Percentiles rank a stretch among this genome's conserved stretches.
Evolutionary conservation across 2,797 vertebrate genomes (phyloP).

Genomic region (Lycodopsis pacificus): DNA sequence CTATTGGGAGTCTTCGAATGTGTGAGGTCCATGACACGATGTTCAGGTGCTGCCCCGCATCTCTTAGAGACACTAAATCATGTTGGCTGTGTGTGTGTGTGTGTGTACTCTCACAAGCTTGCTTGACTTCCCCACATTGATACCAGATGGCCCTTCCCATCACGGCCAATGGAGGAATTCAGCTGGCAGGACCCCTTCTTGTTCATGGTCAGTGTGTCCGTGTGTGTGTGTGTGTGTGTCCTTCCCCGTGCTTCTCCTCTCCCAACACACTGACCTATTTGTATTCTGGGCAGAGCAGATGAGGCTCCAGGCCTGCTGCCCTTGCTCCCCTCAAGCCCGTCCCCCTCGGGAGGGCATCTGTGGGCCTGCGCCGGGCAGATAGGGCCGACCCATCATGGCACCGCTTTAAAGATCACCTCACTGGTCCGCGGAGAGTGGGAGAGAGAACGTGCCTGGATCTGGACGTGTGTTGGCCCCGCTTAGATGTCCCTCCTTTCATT

Average conservation of each 20-base stretch:
- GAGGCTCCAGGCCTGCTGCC: slow-evolving; percentile 84
- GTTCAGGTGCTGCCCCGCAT: slow-evolving; percentile 64
- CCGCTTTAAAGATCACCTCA: slow-evolving; percentile 81
- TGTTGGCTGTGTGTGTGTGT: slow-evolving; percentile 46
- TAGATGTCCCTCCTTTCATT: slow-evolving; percentile 48
- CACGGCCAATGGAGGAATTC: slow-evolving; percentile 86
- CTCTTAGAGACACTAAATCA: slow-evolving; percentile 30
- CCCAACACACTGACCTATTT: slow-evolving; percentile 87
- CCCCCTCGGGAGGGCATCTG: slow-evolving; percentile 83
- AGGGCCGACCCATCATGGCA: slow-evolving; percentile 81
- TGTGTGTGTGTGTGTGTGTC: slow-evolving; percentile 47
- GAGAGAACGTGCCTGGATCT: slow-evolving; percentile 63
- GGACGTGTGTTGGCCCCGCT: slow-evolving; percentile 48
- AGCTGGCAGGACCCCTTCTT: slow-evolving; percentile 84
- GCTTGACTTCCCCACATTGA: slow-evolving; percentile 84
- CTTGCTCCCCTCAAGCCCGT: slow-evolving; percentile 79
- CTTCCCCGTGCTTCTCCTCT: slow-evolving; percentile 76
- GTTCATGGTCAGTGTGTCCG: slow-evolving; percentile 77
- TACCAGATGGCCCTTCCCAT: slow-evolving; percentile 88
- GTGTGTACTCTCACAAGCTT: slow-evolving; percentile 62
- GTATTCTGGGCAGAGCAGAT: slow-evolving; percentile 89
- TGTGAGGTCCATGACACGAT: slow-evolving; percentile 61
- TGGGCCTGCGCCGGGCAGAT: slow-evolving; percentile 80
- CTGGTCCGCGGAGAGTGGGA: slow-evolving; percentile 61
- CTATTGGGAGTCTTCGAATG: slow-evolving; percentile 17